Evolutionary conservation across 1,140 invertebrate genomes (phyloP), one percentile per base, ranked within the genome.

Genomic region (Gryllus bimaculatus): DNA sequence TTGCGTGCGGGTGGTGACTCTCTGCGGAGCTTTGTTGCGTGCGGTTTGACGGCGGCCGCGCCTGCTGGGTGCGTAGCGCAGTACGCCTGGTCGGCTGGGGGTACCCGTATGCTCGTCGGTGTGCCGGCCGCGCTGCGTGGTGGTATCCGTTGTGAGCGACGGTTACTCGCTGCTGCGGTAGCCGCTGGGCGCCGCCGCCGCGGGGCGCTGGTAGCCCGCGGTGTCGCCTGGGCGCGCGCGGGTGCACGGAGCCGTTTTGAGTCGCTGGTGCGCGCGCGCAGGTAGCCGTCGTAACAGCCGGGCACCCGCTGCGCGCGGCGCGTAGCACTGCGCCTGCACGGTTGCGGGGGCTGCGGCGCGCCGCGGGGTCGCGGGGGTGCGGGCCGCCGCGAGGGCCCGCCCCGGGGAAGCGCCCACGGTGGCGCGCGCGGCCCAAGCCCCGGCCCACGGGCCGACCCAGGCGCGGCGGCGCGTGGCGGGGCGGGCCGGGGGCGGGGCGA

Each of bases 21-120:
- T n/a, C 85, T 85, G 76, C 84, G 82, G 77, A 73, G 8, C 47
- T 49, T n/a, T 78, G 79, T 26, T 66, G 54, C 79, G n/a, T 74
- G 47, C 6, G 76, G 39, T 76, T 76, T n/a, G n/a, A n/a, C n/a
- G n/a, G 21, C 20, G 39, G 49, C 54, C 47, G 79, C 74, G n/a
- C 2, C 15, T 76, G 75, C 47, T 76, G 75, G 49, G n/a, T 39
- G 26, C 26, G 26, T n/a, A n/a, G n/a, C n/a, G n/a, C n/a, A 39
- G 26, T 73, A 47, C 20, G 79, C 47, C n/a, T n/a, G n/a, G n/a
- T 74, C 75, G 26, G 49, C 21, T 48, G 13, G 79, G 21, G 73
- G 49, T 47, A n/a, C 47, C 54, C 54, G 54, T 66, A 18, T 66
- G 54, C 54, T 66, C 54, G 54, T 66, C n/a, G 54, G 54, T 66